Conservation (phyloP, 2,888 invertebrate species). For the Sinhomidia bicolor region DNA sequence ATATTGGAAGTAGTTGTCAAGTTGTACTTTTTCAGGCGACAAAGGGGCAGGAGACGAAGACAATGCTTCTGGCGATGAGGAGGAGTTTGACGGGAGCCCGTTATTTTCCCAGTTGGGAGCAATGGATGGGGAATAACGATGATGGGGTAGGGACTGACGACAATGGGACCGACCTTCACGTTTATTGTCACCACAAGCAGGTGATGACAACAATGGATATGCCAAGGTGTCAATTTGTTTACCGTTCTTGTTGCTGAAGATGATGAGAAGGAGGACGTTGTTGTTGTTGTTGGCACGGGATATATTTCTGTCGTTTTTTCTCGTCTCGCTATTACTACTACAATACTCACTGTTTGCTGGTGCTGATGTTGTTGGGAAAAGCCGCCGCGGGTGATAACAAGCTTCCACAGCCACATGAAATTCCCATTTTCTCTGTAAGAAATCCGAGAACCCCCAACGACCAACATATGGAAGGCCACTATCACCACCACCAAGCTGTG, state of each 20-base stretch:
- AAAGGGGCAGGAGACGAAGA: no score
- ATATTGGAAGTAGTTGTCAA: slow-evolving; percentile 43
- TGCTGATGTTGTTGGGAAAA: slow-evolving; percentile 29
- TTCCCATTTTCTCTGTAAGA: slow-evolving; percentile 76
- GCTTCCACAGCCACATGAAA: slow-evolving; percentile 72
- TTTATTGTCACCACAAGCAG: slow-evolving; percentile 49
- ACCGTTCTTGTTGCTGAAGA: slow-evolving; percentile 20
- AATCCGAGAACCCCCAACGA: slow-evolving; percentile 73
- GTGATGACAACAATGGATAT: slow-evolving; percentile 52
- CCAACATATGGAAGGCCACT: slow-evolving; percentile 78
- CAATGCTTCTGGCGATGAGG: neutral
- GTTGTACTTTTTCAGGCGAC: slow-evolving; percentile 26
- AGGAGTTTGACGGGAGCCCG: neutral
- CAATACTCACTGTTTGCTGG: slow-evolving; percentile 10
- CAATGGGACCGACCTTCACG: slow-evolving; percentile 52
- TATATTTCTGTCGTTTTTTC: slow-evolving; percentile 29
- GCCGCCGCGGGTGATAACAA: slow-evolving; percentile 68
- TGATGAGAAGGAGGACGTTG: neutral
- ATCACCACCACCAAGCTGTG: slow-evolving; percentile 78
- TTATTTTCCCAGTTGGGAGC: slow-evolving; percentile 9
- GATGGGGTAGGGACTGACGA: slow-evolving; percentile 17
- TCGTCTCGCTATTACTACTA: slow-evolving; percentile 24
- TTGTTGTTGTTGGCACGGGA: neutral
- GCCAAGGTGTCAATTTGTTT: slow-evolving; percentile 62
- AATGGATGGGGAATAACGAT: slow-evolving; percentile 2